Percentiles rank a stretch among this genome's conserved stretches.
Conservation (phyloP, 1,140 invertebrate genomes). For the Aphelinus atriplicis region DNA sequence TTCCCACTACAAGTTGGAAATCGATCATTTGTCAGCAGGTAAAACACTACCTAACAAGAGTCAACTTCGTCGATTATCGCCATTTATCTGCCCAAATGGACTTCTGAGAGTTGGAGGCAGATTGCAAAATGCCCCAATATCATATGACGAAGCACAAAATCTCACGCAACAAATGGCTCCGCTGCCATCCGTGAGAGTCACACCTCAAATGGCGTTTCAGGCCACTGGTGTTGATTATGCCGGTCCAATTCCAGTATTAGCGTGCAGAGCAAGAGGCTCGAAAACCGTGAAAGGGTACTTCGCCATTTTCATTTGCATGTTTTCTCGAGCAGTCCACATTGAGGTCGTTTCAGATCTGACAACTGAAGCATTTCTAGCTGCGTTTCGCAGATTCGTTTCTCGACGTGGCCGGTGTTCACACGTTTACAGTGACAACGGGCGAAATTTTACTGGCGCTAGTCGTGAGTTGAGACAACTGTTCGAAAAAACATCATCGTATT, state of each 20-base stretch:
- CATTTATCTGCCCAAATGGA: not conserved
- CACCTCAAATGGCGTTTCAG: constrained; percentile 32
- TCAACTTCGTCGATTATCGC: not conserved
- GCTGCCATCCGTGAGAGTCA: constrained; percentile 35
- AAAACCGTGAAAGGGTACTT: constrained; percentile 31
- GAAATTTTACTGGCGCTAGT: constrained; percentile 31
- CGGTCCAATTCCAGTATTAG: constrained; percentile 41
- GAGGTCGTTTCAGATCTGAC: constrained; percentile 46
- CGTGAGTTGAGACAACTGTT: constrained; percentile 16
- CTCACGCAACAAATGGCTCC: constrained; percentile 39
- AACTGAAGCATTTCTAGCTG: constrained; percentile 41
- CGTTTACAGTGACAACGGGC: constrained; percentile 23
- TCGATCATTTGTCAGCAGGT: no score
- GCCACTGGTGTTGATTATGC: constrained; percentile 41
- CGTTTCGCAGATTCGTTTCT: constrained; percentile 24
- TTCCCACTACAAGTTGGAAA: no score
- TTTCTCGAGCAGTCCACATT: constrained; percentile 47
- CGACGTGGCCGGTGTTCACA: constrained; percentile 11
- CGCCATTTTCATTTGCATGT: constrained; percentile 42
- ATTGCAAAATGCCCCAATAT: not conserved
- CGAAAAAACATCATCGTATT: not conserved
- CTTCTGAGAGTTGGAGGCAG: not conserved
- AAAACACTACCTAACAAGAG: not conserved
- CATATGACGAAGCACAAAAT: not conserved
- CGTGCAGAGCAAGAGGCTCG: constrained; percentile 7